A percentile compares a stretch with the other conserved stretches of the same genome.
Evolutionary conservation across 1,140 invertebrate genomes (phyloP).

Genomic region (Frieseomelitta varia): DNA sequence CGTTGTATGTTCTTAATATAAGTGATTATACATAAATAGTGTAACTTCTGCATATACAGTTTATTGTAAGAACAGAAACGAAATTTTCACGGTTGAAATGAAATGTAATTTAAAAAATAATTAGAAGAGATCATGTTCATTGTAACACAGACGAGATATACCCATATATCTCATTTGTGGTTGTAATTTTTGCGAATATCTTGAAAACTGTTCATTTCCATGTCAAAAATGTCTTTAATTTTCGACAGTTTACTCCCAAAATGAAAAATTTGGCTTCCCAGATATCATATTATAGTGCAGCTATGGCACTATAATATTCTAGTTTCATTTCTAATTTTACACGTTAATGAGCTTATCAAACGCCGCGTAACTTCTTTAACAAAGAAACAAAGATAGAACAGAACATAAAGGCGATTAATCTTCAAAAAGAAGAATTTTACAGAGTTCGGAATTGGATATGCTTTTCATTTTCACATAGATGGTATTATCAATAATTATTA

Average conservation of each 20-base stretch:
- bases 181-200: too few species aligned
- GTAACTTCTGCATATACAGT: background rate
- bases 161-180: too few species aligned
- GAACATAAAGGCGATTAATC: background rate
- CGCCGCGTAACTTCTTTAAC: background rate
- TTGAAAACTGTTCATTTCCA: too few species aligned
- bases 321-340: slow-evolving; percentile 45
- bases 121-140: background rate
- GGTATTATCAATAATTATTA: background rate
- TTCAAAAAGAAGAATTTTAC: background rate
- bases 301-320: too few species aligned
- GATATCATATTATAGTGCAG: too few species aligned
- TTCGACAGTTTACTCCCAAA: too few species aligned
- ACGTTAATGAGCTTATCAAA: slow-evolving; percentile 22
- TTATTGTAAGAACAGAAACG: background rate
- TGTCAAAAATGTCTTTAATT: too few species aligned
- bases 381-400: background rate
- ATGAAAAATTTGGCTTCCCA: too few species aligned
- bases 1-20: too few species aligned
- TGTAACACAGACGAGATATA: background rate
- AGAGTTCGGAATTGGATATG: background rate
- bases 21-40: too few species aligned
- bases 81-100: background rate
- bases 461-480: background rate
- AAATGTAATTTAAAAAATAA: background rate